These are phyloP conservation scores for Pristionchus fissidentatus DNA, from an alignment of 2,888 invertebrate genomes.

Conservation along the genomic window DNA sequence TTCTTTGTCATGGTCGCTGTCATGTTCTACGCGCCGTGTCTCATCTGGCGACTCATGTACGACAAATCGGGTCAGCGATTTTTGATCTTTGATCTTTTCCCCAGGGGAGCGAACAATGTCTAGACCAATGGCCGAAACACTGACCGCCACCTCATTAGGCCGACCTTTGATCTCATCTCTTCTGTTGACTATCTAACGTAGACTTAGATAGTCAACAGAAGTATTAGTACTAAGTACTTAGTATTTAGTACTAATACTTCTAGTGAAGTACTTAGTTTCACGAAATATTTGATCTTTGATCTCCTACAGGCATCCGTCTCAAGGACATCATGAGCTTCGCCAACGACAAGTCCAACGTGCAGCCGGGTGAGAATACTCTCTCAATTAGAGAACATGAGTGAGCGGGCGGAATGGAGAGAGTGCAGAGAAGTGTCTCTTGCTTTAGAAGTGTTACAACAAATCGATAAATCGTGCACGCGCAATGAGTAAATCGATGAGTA, in stretches of 20 bases:
- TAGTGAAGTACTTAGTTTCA: too few relatives aligned
- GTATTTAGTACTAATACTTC: too few relatives aligned
- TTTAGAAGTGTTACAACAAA: too few relatives aligned
- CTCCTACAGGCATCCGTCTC: conserved; percentile 68
- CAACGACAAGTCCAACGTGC: conserved; percentile 72
- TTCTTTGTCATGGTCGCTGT: conserved; percentile 76
- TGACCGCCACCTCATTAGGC: too few relatives aligned
- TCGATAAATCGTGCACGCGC: background rate
- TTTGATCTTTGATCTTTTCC: conserved; percentile 15
- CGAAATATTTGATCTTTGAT: conserved; percentile 1
- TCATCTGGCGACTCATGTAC: conserved; percentile 73
- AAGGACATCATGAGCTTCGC: conserved; percentile 74
- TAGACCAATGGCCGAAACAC: too few relatives aligned
- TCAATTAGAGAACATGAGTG: too few relatives aligned
- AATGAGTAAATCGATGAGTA: background rate
- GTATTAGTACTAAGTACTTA: too few relatives aligned
- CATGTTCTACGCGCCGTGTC: conserved; percentile 75
- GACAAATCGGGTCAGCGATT: conserved; percentile 66
- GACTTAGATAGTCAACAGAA: too few relatives aligned
- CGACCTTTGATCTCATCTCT: background rate
- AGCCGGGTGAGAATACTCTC: conserved; percentile 68
- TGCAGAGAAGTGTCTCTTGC: too few relatives aligned
- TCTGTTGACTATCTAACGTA: background rate
- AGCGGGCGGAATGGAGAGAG: background rate
- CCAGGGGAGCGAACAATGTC: background rate